Conservation (phyloP, 2,113 vertebrate species). For the Campylomormyrus numenius region DNA sequence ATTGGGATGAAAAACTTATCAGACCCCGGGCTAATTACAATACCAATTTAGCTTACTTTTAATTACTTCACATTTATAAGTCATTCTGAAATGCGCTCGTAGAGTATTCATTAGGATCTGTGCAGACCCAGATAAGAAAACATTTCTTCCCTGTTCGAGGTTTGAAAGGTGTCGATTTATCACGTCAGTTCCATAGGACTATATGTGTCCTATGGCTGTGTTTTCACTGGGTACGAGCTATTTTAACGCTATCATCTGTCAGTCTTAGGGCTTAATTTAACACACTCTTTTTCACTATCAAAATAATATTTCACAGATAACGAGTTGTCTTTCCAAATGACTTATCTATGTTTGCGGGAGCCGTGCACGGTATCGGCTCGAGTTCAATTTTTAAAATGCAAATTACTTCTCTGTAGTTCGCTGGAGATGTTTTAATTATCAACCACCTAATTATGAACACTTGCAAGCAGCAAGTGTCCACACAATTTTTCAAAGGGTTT, state of each 20-base stretch:
- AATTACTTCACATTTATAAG: conserved; percentile 8
- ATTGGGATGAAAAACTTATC: not conserved
- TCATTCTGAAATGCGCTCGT: not conserved
- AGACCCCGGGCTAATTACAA: not conserved
- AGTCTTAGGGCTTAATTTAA: conserved; percentile 18
- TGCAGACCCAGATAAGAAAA: not conserved
- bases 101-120: conserved; percentile 5
- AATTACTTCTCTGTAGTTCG: conserved; percentile 19
- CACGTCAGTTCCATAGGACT: not conserved
- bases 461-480: conserved; percentile 6
- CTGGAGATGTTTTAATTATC: conserved; percentile 18
- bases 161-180: conserved; percentile 15
- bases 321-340: conserved; percentile 5
- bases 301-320: conserved; percentile 13
- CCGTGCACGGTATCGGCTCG: not conserved
- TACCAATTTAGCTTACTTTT: conserved; percentile 10
- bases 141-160: not conserved
- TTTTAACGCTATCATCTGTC: not conserved
- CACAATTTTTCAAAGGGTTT: conserved; percentile 1
- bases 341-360: conserved; percentile 16
- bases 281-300: conserved; percentile 13
- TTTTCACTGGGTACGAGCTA: not conserved
- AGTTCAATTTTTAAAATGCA: conserved; percentile 24
- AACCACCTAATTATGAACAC: conserved; percentile 3
- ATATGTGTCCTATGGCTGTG: not conserved